Conservation (phyloP, 2,888 invertebrate species). For the Dynastes tityus region DNA sequence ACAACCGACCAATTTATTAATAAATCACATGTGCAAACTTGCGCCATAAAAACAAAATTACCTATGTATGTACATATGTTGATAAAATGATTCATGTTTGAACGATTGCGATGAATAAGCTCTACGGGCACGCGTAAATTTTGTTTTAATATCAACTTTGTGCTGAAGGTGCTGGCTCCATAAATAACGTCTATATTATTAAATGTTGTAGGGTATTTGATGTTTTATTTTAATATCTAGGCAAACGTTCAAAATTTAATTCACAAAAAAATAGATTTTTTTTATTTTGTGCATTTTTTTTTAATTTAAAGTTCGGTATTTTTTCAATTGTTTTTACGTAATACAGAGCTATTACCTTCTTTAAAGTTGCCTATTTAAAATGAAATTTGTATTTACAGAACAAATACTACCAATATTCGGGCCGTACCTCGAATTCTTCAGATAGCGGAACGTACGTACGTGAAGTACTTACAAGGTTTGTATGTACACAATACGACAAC, state of each 20-base stretch:
- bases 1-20: no score
- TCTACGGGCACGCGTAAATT: neutral
- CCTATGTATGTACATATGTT: neutral
- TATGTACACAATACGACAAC: neutral
- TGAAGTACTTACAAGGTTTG: neutral
- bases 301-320: no score
- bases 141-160: neutral
- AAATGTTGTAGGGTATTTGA: neutral
- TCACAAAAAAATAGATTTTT: no score
- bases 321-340: no score
- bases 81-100: slow-evolving; percentile 1
- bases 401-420: neutral
- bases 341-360: no score
- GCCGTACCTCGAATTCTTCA: slow-evolving; percentile 5
- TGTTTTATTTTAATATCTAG: neutral
- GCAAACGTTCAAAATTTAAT: no score
- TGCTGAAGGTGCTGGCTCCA: neutral
- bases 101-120: neutral
- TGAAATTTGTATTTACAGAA: neutral
- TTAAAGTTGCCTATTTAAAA: no score
- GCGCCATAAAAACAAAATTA: neutral
- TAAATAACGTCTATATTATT: neutral
- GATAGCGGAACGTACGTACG: slow-evolving; percentile 5
- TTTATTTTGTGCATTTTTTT: no score
- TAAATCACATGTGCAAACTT: neutral